Evolutionary conservation across 2,113 vertebrate species (phyloP).

Genomic region (Lamprotornis superbus): DNA sequence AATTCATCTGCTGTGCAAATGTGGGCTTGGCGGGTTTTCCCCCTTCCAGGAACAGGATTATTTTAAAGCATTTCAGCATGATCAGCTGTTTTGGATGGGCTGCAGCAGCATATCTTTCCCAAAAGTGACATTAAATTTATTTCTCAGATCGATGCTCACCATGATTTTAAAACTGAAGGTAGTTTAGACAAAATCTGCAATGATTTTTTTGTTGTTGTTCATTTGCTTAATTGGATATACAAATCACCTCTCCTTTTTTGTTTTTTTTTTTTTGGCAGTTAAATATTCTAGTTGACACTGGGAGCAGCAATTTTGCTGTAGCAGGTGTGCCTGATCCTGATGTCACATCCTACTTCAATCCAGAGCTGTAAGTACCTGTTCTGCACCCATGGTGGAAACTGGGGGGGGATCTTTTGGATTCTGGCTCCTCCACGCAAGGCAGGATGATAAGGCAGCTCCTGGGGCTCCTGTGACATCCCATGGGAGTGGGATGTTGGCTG

Average conservation of each 20-base stretch:
- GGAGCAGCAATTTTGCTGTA: slow-evolving; percentile 98
- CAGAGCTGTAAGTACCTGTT: slow-evolving; percentile 62
- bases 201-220: neutral
- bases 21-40: neutral
- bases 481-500: neutral
- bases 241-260: slow-evolving; percentile 21
- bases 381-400: neutral
- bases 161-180: neutral
- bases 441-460: neutral
- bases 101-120: neutral
- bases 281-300: slow-evolving; percentile 96
- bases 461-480: neutral
- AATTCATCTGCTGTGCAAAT: neutral
- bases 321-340: slow-evolving; percentile 84
- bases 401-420: neutral
- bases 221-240: neutral
- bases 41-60: neutral
- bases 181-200: neutral
- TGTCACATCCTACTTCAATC: slow-evolving; percentile 84
- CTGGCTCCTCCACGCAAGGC: neutral
- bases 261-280: slow-evolving; percentile 80
- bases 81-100: neutral
- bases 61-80: neutral
- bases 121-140: neutral
- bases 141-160: neutral